phyloP scores from a whole-genome alignment of 2,797 vertebrate genomes.

The Etheostoma nigrum region DNA sequence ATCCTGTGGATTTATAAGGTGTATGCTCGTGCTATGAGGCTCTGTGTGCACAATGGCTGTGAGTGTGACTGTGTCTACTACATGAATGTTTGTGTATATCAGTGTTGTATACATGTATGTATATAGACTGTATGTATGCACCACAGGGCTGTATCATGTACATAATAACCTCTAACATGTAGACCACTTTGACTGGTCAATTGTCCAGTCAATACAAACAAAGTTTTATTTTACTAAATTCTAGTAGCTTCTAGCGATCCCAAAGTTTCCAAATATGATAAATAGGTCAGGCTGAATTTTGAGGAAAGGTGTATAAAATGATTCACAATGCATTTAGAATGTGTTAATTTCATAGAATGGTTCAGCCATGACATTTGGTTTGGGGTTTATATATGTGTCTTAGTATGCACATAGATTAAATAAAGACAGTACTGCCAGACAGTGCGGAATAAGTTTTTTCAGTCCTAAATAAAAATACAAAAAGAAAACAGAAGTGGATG shows the following conservation, averaged over 20 bases:
- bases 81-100: slow-evolving; percentile 20
- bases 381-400: neutral
- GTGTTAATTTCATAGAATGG: neutral
- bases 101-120: neutral
- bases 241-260: neutral
- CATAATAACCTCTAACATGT: neutral
- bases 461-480: neutral
- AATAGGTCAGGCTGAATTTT: slow-evolving; percentile 11
- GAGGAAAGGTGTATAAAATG: neutral
- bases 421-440: neutral
- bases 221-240: slow-evolving; percentile 17
- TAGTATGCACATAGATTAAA: neutral
- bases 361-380: neutral
- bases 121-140: neutral
- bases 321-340: slow-evolving; percentile 8
- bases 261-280: slow-evolving; percentile 13
- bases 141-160: neutral
- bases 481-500: neutral
- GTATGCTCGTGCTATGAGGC: slow-evolving; percentile 33
- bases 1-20: slow-evolving; percentile 67
- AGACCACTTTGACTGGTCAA: neutral
- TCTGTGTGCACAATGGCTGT: slow-evolving; percentile 44
- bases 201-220: neutral
- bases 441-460: neutral
- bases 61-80: slow-evolving; percentile 21